These are phyloP conservation scores for Oryzias sinensis DNA, from an alignment of 2,797 vertebrate species.

Conservation along the genomic window DNA sequence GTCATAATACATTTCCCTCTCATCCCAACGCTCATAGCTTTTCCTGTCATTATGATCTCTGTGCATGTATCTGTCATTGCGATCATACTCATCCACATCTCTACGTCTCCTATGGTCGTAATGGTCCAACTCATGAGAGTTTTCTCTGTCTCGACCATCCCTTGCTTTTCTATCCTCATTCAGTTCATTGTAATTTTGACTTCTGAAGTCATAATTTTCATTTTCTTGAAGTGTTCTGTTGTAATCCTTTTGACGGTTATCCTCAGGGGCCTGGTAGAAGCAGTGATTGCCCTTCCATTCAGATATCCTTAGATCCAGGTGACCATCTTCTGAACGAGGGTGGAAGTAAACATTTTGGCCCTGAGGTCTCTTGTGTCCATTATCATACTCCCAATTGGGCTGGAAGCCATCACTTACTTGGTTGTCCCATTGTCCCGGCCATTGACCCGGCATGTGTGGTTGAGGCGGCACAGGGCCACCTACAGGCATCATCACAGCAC, in stretches of 20 bases:
- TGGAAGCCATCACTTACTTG: slow-evolving; percentile 52
- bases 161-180: slow-evolving; percentile 49
- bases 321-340: slow-evolving; percentile 73
- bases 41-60: slow-evolving; percentile 52
- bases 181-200: slow-evolving; percentile 46
- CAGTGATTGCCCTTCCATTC: slow-evolving; percentile 73
- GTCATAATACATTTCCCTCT: slow-evolving; percentile 57
- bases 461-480: slow-evolving; percentile 31
- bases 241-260: slow-evolving; percentile 51
- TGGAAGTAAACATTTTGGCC: slow-evolving; percentile 71
- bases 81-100: slow-evolving; percentile 48
- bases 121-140: slow-evolving; percentile 29
- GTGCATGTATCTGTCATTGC: slow-evolving; percentile 42
- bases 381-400: slow-evolving; percentile 63
- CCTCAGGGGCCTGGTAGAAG: slow-evolving; percentile 77
- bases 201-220: slow-evolving; percentile 39
- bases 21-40: slow-evolving; percentile 44
- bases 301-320: slow-evolving; percentile 71
- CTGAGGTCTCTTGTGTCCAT: slow-evolving; percentile 50
- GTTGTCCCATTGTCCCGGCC: slow-evolving; percentile 59
- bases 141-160: slow-evolving; percentile 49
- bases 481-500: slow-evolving; percentile 55
- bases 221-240: slow-evolving; percentile 47
- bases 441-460: slow-evolving; percentile 45
- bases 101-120: slow-evolving; percentile 36